Evolutionary conservation across 2,113 vertebrate species (phyloP), one percentile per base, ranked within the genome.

Genomic region (Grammomys surdaster): DNA sequence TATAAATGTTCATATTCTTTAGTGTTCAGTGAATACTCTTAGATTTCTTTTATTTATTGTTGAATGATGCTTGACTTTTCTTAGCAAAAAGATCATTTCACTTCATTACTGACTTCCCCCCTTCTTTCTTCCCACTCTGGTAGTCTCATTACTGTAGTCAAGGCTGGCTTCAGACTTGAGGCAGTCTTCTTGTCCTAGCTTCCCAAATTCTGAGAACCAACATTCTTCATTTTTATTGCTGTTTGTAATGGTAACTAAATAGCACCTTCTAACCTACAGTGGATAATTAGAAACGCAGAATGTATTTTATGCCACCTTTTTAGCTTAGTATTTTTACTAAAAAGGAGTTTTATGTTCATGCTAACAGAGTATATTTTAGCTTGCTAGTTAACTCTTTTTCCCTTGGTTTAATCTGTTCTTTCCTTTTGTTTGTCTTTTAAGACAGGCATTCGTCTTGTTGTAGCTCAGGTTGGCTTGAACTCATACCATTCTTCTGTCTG

Each of bases 11-110:
- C 51, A 78, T 3, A 73, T 85, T 95, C 12, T 77, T 91, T 78
- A 89, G 3, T 91, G 19, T 93, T 95, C 86, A 75, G 60, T 84
- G 48, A 91, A 75, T 22, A 94, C 13, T 72, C 7, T 5, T 96
- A 40, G 86, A 65, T 88, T 94, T 96, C 14, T 90, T 80, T 72
- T 70, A 93, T 93, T 96, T 95, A 36, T 80, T 82, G 58, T 89
- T 82, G 33, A 90, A 73, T 86, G 65, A 63, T 78, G 7, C 84
- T 95, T 65, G 75, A 65, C 58, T 94, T 94, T 97, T 77, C 88
- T 46, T 95, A 90, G 33, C 7, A 31, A 69, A 89, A 90, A 86
- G 12, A 89, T 19, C 14, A 48, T 84, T 96, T 94, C 48, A 89
- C 26, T 80, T 73, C 7, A 91, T 51, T 87, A 24, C 22, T 46